These are phyloP conservation scores for Geodia barretti DNA, from an alignment of 37 sponge, comb jelly and placozoan species.

Conservation along the genomic window DNA sequence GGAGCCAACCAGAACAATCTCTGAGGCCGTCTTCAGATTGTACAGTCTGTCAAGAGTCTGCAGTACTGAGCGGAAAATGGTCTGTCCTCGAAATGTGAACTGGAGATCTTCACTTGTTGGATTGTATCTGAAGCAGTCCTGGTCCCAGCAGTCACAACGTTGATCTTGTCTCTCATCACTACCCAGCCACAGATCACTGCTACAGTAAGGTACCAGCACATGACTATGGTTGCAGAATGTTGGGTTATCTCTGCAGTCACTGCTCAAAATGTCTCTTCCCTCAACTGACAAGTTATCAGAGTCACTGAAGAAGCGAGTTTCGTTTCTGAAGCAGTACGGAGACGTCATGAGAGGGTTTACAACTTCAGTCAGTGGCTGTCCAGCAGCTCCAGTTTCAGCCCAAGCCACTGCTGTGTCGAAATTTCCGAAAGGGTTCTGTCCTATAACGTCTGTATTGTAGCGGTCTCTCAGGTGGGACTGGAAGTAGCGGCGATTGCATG, in stretches of 20 bases:
- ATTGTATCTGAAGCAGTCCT: not conserved
- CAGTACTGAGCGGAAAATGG: conserved; percentile 42
- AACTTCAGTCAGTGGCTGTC: not conserved
- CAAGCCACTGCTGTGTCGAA: not conserved
- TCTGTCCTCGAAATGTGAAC: conserved; percentile 75
- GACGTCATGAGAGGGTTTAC: not conserved
- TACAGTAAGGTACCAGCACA: conserved; percentile 73
- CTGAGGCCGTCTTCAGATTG: conserved; percentile 6
- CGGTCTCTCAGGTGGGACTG: conserved; percentile 1
- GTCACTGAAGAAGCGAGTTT: not conserved
- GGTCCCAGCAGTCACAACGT: not conserved
- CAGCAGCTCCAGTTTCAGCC: not conserved
- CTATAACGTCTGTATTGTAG: conserved; percentile 1
- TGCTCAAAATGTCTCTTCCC: not conserved
- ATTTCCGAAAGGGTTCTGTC: not conserved
- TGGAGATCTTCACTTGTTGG: conserved; percentile 24
- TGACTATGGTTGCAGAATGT: conserved; percentile 38
- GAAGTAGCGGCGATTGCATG: conserved; percentile 63
- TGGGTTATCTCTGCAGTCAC: not conserved
- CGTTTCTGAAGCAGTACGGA: not conserved
- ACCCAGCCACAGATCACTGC: conserved; percentile 66
- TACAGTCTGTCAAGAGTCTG: conserved; percentile 26
- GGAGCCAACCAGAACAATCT: conserved; percentile 70
- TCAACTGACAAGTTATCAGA: not conserved
- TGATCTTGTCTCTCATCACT: not conserved